These are phyloP conservation scores for Papilio gigon DNA, from an alignment of 2,888 invertebrate genomes.

Conservation along the genomic window DNA sequence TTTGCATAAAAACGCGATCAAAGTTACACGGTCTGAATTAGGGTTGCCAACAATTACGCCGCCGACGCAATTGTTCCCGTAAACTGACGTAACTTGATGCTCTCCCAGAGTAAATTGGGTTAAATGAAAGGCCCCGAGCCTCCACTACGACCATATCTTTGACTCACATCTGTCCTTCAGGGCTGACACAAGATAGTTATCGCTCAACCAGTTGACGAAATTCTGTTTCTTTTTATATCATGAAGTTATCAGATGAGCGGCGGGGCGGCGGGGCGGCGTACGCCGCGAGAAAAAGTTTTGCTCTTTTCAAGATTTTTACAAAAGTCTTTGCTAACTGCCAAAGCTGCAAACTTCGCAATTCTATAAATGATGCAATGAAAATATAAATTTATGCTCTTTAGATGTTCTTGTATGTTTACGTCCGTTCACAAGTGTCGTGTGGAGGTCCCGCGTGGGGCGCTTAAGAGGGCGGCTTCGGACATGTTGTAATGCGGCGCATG, in stretches of 20 bases:
- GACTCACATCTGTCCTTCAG: conserved; percentile 34
- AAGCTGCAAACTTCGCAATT: neutral
- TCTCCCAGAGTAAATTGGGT: conserved; percentile 37
- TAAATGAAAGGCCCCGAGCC: conserved; percentile 34
- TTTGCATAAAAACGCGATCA: conserved; percentile 42
- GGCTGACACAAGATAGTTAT: conserved; percentile 33
- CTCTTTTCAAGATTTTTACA: neutral
- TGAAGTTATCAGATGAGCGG: neutral
- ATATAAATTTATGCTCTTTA: neutral
- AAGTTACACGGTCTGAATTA: conserved; percentile 38
- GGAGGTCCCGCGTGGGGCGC: no score
- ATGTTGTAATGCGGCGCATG: no score
- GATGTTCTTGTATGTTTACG: no score
- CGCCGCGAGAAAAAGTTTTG: neutral
- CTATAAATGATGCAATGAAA: neutral
- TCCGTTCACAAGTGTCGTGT: no score
- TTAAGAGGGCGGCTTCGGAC: no score
- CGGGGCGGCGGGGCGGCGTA: neutral
- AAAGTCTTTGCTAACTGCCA: conserved; percentile 1
- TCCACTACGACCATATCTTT: conserved; percentile 29
- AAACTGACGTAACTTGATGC: conserved; percentile 38
- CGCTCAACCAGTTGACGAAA: neutral
- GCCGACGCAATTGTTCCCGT: conserved; percentile 38
- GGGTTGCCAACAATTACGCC: conserved; percentile 40
- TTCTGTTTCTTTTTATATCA: neutral